Base-by-base conservation (phyloP, 2,113 vertebrate species). In the Glaucomys volans region DNA sequence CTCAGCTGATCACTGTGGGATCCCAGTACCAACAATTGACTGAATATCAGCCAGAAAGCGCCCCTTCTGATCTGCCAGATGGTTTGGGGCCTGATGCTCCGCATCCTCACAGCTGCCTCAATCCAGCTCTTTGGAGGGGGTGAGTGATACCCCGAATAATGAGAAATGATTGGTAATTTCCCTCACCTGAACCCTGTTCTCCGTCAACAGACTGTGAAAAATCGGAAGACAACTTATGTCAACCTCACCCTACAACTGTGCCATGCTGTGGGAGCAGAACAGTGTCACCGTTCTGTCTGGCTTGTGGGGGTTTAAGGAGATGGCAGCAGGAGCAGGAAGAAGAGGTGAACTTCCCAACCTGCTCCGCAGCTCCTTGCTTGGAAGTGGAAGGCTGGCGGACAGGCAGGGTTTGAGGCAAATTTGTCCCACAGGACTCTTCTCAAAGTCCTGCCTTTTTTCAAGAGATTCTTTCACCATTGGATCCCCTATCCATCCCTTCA, bases 21-120 rank as follows among this genome's bases (percentile, higher is more conserved):
- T 71, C 59, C 59, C 79, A 74, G 76, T 30, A 32, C 82, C 64
- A 76, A 91, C 69, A 24, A 86, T 84, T 75, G 91, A 71, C 87
- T 82, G 76, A 87, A 71, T 1, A 1, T 69, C 42, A 72, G 90
- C 40, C 81, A 88, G 87, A 92, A 94, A 93, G 57, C 44, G 42
- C 37, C 18, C 92, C 86, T 97, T 95, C 57, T 67, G 30, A 75
- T 62, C 62, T 74, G n/a, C 95, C 97, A 94, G 94, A 87, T 96
- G 95, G 67, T 71, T 18, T 76, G 85, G 69, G 67, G 57, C 40
- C 94, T 79, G 69, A 75, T 24, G 44, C 71, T 89, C 17, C 28
- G 57, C 26, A 54, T 67, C 69, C 14, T 94, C 69, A 77, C 91
- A 94, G 82, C 95, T 96, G 93, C 76, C 71, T 44, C 1, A 2